Base-by-base conservation (phyloP, 1,140 invertebrate species). In the Sweltsa coloradensis region DNA sequence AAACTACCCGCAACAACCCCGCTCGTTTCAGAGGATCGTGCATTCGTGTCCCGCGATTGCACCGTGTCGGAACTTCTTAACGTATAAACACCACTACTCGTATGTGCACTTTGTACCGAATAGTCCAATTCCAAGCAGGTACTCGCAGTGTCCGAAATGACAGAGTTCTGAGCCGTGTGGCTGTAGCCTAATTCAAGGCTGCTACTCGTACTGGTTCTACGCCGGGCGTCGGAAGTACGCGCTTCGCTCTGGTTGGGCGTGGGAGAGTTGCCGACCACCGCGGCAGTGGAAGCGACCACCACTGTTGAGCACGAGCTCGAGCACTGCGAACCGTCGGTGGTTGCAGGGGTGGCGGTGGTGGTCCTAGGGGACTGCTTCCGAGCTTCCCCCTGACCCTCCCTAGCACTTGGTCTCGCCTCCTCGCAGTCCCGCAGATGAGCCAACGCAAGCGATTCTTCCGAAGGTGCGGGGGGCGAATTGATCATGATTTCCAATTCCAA, bases 281-380 rank as follows among this genome's bases (percentile, higher is more conserved):
- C 41, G n/a, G 41, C 9, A 36, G 24, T 19, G 4, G 25, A 24
- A 25, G 48, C 74, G 39, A 85, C 77, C 49, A 86, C 83, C 13
- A 87, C 80, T 3, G 84, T 88, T 53, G 83, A 86, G 58, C 83
- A 86, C 22, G 80, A 85, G 31, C 82, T 85, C 37, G 83, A 85
- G 60, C 83, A 86, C 58, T 86, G 84, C 4, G 82, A 85, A 16
- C 81, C 83, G 24, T 75, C 70, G 2, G 68, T 62, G 4, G 63
- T 60, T 1, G 58, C 58, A 11, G 55, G 51, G 5, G 69, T 65
- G 23, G 46, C 61, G 19, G 59, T 23, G 5, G 42, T 29, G 26
- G 27, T 44, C 1, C 42, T 31, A 42, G 1, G 46, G n/a, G 14
- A 26, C 18, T 14, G 34, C n/a, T 25, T 31, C 24, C 39, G 31